Evolutionary conservation across 2,888 invertebrate species (phyloP), one percentile per base, ranked within the genome.

Genomic region (Dendrolimus pini): DNA sequence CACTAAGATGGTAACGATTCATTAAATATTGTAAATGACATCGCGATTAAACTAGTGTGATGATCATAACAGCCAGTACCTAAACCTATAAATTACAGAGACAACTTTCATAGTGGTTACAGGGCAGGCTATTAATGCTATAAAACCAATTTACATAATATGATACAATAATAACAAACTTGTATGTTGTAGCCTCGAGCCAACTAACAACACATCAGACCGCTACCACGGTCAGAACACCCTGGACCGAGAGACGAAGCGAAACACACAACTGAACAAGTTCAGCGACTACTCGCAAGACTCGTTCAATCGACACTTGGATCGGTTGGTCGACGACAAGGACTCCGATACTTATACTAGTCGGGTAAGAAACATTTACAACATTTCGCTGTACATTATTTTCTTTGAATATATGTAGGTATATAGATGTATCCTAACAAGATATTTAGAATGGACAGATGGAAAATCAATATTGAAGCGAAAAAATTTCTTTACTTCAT

Each of bases 201-300:
- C 95, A 0, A 80, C 94, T 58, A 94, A 93, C 13, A 94, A 93
- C 9, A 94, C 94, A 76, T 82, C 94, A 53, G 93, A 94, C 1
- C 94, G 94, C 73, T 85, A 63, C 77, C 87, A 60, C 83, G 89
- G 68, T 47, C 78, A 77, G 81, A 85, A 70, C 75, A 89, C 93
- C 53, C 79, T 93, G 70, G 93, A 93, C 60, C 86, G 92, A 42
- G 93, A 93, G 72, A 93, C 93, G 6, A 91, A 92, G 67, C 88
- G 93, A 61, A 93, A 93, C 80, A 93, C 93, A 41, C 89, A 92
- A 65, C 87, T 92, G 67, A 93, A 93, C 80, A 92, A 93, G 77
- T 92, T 92, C 69, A 81, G 74, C 62, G 89, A 89, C 64, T 75
- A 74, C 59, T 82, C 88, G 42, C 78, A 79, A 55, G 89, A 90